These are phyloP conservation scores for Pandion haliaetus DNA, from an alignment of 2,113 vertebrate genomes.

Conservation along the genomic window DNA sequence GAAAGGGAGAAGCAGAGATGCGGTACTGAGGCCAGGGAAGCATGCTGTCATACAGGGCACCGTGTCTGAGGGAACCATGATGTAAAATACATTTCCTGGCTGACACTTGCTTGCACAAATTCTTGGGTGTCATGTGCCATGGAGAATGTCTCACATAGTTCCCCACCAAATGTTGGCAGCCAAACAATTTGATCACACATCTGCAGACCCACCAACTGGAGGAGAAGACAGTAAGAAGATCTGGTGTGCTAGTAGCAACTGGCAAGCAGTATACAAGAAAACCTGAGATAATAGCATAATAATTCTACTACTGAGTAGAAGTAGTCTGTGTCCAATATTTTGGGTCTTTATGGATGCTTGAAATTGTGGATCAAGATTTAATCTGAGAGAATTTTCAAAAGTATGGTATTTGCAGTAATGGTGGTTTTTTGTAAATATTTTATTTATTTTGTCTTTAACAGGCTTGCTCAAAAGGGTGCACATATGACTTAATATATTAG, in stretches of 20 bases:
- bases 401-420: background rate
- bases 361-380: background rate
- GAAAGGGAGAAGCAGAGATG: background rate
- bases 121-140: background rate
- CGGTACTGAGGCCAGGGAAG: accelerated
- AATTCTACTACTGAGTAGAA: background rate
- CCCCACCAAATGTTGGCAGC: background rate
- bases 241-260: background rate
- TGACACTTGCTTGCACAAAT: background rate
- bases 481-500: background rate
- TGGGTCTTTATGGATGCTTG: background rate
- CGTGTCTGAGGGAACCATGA: accelerated
- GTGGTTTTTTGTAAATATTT: background rate
- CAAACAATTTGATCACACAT: background rate
- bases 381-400: background rate
- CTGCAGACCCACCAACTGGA: background rate
- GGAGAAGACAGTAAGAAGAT: background rate
- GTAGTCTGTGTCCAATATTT: background rate
- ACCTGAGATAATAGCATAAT: background rate
- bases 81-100: background rate
- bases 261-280: background rate
- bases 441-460: background rate
- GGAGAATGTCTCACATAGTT: background rate
- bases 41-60: background rate
- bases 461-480: background rate